A percentile compares a stretch with the other conserved stretches of the same genome.
These are phyloP conservation scores for Saturnia pavonia DNA, from an alignment of 2,888 invertebrate genomes.

Conservation along the genomic window DNA sequence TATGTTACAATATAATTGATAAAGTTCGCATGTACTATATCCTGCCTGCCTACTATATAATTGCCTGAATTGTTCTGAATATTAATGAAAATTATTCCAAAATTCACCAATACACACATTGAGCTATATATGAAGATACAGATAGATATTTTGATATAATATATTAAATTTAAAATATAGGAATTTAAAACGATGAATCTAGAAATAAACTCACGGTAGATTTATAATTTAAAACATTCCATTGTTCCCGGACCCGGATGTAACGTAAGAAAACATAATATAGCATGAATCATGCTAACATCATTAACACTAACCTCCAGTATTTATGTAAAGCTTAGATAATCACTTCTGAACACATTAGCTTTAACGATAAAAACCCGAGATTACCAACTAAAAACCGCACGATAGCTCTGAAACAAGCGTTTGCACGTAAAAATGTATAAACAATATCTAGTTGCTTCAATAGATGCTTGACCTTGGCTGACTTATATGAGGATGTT, in stretches of 20 bases:
- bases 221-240: neutral
- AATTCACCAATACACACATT: neutral
- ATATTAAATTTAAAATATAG: neutral
- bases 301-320: slow-evolving; percentile 3
- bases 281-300: neutral
- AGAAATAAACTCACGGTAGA: neutral
- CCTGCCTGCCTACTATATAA: no score
- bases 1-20: neutral
- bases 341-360: slow-evolving; percentile 16
- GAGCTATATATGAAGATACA: neutral
- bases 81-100: neutral
- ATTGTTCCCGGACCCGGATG: neutral
- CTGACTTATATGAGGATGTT: slow-evolving; percentile 21
- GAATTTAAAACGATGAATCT: neutral
- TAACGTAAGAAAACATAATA: slow-evolving; percentile 5
- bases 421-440: slow-evolving; percentile 8
- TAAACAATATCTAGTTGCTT: slow-evolving; percentile 9
- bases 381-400: slow-evolving; percentile 9
- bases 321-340: slow-evolving; percentile 15
- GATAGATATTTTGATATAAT: neutral
- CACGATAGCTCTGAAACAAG: slow-evolving; percentile 1
- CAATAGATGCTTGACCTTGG: slow-evolving; percentile 22
- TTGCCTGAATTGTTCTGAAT: neutral
- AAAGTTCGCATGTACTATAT: neutral
- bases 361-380: slow-evolving; percentile 14